Percentiles rank a stretch among this genome's conserved stretches.
Conservation (phyloP, 92 coral and sea anemone genomes). For the Zoanthus sociatus region DNA sequence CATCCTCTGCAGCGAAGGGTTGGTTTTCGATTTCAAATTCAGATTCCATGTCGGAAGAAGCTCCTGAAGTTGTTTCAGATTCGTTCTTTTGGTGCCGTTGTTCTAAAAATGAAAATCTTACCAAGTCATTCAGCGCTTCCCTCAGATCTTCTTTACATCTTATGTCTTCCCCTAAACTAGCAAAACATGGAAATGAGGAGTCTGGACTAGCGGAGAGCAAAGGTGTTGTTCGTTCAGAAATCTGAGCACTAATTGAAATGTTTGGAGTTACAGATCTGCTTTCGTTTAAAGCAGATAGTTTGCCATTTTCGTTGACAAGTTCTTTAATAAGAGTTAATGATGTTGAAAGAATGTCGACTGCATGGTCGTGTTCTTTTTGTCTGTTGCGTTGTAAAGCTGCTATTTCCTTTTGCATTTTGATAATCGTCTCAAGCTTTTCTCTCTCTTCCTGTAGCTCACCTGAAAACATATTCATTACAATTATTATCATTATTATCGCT, state of each 20-base stretch:
- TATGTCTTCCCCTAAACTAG: constrained; percentile 57
- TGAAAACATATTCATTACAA: neutral
- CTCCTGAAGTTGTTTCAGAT: constrained; percentile 83
- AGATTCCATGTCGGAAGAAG: constrained; percentile 84
- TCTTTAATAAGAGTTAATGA: constrained; percentile 75
- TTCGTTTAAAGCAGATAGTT: neutral
- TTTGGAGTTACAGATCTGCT: neutral
- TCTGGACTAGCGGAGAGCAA: neutral
- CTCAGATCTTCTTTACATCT: constrained; percentile 67
- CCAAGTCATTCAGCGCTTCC: constrained; percentile 69
- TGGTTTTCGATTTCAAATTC: constrained; percentile 51
- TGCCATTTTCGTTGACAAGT: constrained; percentile 38
- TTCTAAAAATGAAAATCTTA: constrained; percentile 48
- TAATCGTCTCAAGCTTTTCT: constrained; percentile 61
- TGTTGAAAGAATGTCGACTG: constrained; percentile 68
- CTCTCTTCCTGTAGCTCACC: constrained; percentile 54
- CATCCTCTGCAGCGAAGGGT: constrained; percentile 28
- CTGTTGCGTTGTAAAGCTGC: constrained; percentile 79
- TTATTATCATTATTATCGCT: too few species aligned
- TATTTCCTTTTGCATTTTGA: constrained; percentile 83
- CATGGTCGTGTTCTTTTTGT: constrained; percentile 80
- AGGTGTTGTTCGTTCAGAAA: constrained; percentile 9
- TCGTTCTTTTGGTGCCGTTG: constrained; percentile 54
- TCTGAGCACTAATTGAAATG: neutral
- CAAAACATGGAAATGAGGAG: neutral